Evolutionary conservation across 2,113 vertebrate species (phyloP).

Genomic region (Tragelaphus strepsiceros): DNA sequence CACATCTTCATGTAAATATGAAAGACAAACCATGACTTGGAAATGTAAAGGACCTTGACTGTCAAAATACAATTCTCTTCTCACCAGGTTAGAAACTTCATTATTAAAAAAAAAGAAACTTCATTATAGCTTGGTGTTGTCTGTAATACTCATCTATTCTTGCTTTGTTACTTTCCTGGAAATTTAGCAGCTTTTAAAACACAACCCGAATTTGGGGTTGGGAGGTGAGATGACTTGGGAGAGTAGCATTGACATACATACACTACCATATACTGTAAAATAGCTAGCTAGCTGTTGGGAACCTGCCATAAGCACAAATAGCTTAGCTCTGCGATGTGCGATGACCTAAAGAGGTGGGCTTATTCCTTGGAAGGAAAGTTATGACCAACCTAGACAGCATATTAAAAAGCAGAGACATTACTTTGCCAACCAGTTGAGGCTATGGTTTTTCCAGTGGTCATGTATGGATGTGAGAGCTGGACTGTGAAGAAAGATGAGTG

Average conservation of each 20-base stretch:
- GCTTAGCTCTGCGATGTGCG: not conserved
- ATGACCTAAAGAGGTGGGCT: not conserved
- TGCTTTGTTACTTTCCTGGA: not conserved
- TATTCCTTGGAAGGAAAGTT: no score
- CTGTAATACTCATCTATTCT: not conserved
- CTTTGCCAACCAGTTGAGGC: no score
- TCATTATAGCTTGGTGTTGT: not conserved
- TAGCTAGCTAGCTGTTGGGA: not conserved
- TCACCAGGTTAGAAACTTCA: not conserved
- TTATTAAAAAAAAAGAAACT: not conserved
- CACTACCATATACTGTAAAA: not conserved
- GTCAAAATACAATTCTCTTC: not conserved
- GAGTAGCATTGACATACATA: not conserved
- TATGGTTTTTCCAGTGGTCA: no score
- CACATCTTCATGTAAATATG: not conserved
- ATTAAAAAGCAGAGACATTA: no score
- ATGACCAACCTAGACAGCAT: no score
- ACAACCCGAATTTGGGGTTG: fast-evolving
- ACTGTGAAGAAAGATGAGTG: fast-evolving
- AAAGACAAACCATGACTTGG: not conserved
- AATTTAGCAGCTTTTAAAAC: not conserved
- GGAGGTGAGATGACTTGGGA: not conserved
- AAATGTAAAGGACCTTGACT: not conserved
- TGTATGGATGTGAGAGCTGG: no score
- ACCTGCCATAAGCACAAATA: not conserved